phyloP scores from a whole-genome alignment of 2,888 invertebrate genomes.

The Endotricha flammealis region DNA sequence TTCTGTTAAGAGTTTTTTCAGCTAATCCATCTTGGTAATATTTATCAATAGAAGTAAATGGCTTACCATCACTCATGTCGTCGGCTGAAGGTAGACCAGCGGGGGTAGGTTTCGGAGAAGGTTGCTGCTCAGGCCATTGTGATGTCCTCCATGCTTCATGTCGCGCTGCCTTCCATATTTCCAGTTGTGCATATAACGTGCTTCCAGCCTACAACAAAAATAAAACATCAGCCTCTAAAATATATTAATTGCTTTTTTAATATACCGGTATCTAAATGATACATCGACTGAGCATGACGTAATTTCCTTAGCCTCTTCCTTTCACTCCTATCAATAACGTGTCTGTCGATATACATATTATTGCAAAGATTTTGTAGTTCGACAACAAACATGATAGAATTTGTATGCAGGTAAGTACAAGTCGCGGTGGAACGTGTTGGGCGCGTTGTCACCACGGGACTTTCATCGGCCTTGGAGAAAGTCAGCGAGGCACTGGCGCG shows the following conservation, averaged over 20 bases:
- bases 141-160: conserved; percentile 74
- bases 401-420: conserved; percentile 52
- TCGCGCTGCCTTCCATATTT: conserved; percentile 93
- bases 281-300: conserved; percentile 7
- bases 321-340: conserved; percentile 1
- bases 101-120: conserved; percentile 55
- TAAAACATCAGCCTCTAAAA: conserved; percentile 1
- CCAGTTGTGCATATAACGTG: conserved; percentile 90
- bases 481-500: conserved; percentile 51
- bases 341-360: not conserved
- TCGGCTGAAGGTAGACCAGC: conserved; percentile 74
- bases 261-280: conserved; percentile 1
- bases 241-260: not conserved
- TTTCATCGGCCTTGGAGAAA: conserved; percentile 73
- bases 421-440: conserved; percentile 28
- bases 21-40: conserved; percentile 22
- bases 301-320: conserved; percentile 3
- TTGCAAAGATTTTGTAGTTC: conserved; percentile 19
- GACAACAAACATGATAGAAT: conserved; percentile 35
- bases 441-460: conserved; percentile 35
- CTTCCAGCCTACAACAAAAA: conserved; percentile 84
- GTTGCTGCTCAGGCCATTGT: conserved; percentile 71
- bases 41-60: conserved; percentile 17
- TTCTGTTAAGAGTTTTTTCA: no score
- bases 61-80: conserved; percentile 85